Percentiles rank a stretch among this genome's conserved stretches.
Conservation (phyloP, 2,888 invertebrate genomes). For the Timandra comae region DNA sequence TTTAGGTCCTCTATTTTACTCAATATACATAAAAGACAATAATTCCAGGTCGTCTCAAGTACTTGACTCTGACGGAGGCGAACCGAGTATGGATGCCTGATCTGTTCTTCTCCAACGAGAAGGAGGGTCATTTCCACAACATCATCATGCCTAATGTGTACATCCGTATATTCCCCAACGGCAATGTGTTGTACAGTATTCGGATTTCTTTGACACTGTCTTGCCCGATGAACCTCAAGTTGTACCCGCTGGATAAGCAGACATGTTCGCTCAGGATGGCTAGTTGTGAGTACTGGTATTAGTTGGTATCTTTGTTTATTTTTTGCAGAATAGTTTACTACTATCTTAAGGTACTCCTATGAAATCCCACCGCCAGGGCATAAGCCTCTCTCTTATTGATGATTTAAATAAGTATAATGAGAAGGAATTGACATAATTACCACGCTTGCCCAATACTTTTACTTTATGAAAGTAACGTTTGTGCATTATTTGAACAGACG, state of each 20-base stretch:
- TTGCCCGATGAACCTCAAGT: slow-evolving; percentile 98
- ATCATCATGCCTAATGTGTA: slow-evolving; percentile 99
- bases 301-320: too few relatives aligned
- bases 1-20: background rate
- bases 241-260: slow-evolving; percentile 97
- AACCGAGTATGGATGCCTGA: slow-evolving; percentile 99
- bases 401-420: too few relatives aligned
- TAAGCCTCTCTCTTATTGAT: too few relatives aligned
- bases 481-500: slow-evolving; percentile 83
- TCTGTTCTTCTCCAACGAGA: slow-evolving; percentile 98
- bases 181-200: slow-evolving; percentile 97
- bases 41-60: slow-evolving; percentile 86
- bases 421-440: too few relatives aligned
- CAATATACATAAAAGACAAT: background rate
- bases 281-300: slow-evolving; percentile 93
- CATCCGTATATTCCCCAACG: slow-evolving; percentile 96
- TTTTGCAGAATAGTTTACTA: too few relatives aligned
- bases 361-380: too few relatives aligned
- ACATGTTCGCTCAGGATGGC: slow-evolving; percentile 96
- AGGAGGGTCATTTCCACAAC: slow-evolving; percentile 97
- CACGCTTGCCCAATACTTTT: too few relatives aligned
- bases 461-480: too few relatives aligned
- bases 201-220: slow-evolving; percentile 96
- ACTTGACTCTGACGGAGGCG: slow-evolving; percentile 94
- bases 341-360: too few relatives aligned